These are phyloP conservation scores for Sialis fuliginosa DNA, from an alignment of 2,888 invertebrate species.

Conservation along the genomic window DNA sequence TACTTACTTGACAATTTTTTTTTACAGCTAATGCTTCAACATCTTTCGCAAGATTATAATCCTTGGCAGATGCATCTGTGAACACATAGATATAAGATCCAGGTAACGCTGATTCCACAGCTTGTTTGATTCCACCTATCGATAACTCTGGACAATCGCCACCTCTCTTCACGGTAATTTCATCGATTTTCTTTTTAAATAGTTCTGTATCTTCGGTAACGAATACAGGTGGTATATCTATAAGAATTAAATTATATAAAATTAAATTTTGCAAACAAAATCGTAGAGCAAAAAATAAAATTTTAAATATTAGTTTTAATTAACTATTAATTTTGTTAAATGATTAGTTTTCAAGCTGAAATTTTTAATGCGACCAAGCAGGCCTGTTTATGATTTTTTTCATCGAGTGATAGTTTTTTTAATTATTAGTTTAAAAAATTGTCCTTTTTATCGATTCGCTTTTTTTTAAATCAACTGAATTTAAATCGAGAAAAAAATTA, in stretches of 20 bases:
- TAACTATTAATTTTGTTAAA: no score
- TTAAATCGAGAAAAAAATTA: no score
- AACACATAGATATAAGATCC: neutral
- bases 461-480: no score
- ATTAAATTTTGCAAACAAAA: neutral
- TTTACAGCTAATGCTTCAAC: neutral
- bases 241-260: neutral
- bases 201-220: neutral
- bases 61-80: neutral
- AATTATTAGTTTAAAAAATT: no score
- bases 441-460: no score
- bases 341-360: no score
- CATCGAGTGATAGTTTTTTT: no score
- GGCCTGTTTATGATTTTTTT: no score
- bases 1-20: neutral
- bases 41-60: neutral
- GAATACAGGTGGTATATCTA: neutral
- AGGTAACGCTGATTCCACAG: neutral
- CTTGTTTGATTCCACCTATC: neutral
- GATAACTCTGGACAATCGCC: slow-evolving; percentile 1
- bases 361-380: no score
- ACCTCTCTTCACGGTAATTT: neutral
- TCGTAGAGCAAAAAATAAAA: neutral
- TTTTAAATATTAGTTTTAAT: no score
- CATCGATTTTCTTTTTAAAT: neutral